Conservation (phyloP, 2,888 invertebrate species). For the Thereva unica region DNA sequence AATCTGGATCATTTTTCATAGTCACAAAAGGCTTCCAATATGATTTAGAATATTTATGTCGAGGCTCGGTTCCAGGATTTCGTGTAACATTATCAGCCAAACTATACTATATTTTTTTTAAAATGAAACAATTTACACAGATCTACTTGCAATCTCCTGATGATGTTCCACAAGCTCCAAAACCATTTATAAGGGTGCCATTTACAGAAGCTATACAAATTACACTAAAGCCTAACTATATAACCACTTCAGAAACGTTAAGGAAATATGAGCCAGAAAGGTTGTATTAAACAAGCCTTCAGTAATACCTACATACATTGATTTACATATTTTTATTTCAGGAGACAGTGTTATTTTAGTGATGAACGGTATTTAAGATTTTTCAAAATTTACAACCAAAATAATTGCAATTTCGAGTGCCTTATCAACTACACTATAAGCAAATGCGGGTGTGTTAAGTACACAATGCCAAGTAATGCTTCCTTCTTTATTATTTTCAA, state of each 20-base stretch:
- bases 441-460: conserved; percentile 70
- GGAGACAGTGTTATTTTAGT: conserved; percentile 70
- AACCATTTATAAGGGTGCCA: conserved; percentile 70
- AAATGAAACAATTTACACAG: too few species aligned
- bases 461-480: conserved; percentile 66
- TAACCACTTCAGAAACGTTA: conserved; percentile 69
- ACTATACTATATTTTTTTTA: too few species aligned
- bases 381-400: conserved; percentile 71
- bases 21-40: conserved; percentile 63
- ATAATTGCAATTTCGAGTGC: conserved; percentile 74
- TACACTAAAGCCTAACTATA: conserved; percentile 73
- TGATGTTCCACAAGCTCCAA: conserved; percentile 68
- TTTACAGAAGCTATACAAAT: conserved; percentile 70
- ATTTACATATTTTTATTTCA: conserved; percentile 25
- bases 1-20: conserved; percentile 68
- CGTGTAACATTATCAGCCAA: conserved; percentile 60
- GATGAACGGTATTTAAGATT: conserved; percentile 66
- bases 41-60: conserved; percentile 71
- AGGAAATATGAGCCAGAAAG: conserved; percentile 62
- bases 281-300: conserved; percentile 42
- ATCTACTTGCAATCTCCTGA: conserved; percentile 64
- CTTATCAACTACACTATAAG: conserved; percentile 67
- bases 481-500: not conserved
- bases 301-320: too few species aligned
- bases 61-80: conserved; percentile 74